Evolutionary conservation across 2,888 invertebrate genomes (phyloP), one percentile per base, ranked within the genome.

Genomic region (Watsonalla binaria): DNA sequence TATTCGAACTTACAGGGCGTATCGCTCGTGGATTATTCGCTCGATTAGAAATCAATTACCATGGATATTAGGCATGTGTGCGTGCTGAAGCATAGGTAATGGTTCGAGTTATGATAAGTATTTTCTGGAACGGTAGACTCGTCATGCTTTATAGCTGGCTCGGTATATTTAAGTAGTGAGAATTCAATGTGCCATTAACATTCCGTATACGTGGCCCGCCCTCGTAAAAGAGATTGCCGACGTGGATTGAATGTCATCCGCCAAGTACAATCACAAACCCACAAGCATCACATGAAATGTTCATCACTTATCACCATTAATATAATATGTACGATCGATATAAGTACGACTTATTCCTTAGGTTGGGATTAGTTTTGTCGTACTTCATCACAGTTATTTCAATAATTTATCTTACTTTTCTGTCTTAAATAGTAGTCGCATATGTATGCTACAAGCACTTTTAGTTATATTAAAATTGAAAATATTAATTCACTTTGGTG

Each of bases 151-250:
- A 57, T 48, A 56, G 54, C 48, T 51, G 54, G 47, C 47, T 53
- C 50, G 50, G 46, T 61, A 63, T 66, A 67, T 64, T 63, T 66
- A 62, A 62, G 55, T 60, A 62, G 61, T 63, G 57, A 54, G 59
- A 64, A 70, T 72, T 72, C 67, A 70, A 66, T 64, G 65, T 54
- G 63, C 61, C 67, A 78, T 82, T 76, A 73, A 66, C 60, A 78
- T 77, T 79, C 79, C 69, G 63, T 59, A 58, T 64, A 62, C 64
- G 74, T 62, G 60, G 65, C 63, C 62, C 62, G 60, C 61, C 68
- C 71, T 75, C 78, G 76, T 76, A 74, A 80, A 77, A 80, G 76
- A 78, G 78, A 82, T 82, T 81, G 80, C 72, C 70, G 73, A 81
- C 80, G 84, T 76, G 82, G 62, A 72, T 70, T 65, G 79, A 82